phyloP scores from a whole-genome alignment of 2,888 invertebrate species.

The Cephus runcator region DNA sequence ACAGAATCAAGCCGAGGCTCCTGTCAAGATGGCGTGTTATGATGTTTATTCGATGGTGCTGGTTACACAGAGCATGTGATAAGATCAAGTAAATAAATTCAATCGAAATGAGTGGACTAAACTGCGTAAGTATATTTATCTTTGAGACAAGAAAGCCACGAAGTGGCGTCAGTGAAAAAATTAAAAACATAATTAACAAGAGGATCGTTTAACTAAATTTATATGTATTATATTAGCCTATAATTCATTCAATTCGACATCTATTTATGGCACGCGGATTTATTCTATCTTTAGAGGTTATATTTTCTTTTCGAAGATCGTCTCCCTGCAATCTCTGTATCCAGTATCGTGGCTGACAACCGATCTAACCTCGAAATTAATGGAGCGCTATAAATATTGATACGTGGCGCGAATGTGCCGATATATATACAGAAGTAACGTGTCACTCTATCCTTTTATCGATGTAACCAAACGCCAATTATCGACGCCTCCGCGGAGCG shows the following conservation, averaged over 20 bases:
- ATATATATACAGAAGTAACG: conserved; percentile 40
- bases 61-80: conserved; percentile 20
- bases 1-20: not conserved
- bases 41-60: conserved; percentile 23
- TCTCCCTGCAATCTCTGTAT: not conserved
- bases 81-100: conserved; percentile 19
- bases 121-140: not conserved
- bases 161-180: not conserved
- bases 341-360: not conserved
- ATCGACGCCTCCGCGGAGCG: conserved; percentile 55
- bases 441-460: conserved; percentile 51
- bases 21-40: conserved; percentile 20
- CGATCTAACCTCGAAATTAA: conserved; percentile 30
- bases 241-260: conserved; percentile 1
- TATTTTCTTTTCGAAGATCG: not conserved
- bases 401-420: conserved; percentile 40
- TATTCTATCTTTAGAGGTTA: not conserved
- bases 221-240: not conserved
- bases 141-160: not conserved
- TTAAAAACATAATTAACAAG: not conserved
- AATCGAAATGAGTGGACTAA: not conserved
- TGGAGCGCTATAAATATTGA: conserved; percentile 57
- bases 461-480: conserved; percentile 63
- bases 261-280: conserved; percentile 14
- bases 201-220: not conserved